phyloP scores from a whole-genome alignment of 1,140 invertebrate genomes.

The Paracyclopina nana region DNA sequence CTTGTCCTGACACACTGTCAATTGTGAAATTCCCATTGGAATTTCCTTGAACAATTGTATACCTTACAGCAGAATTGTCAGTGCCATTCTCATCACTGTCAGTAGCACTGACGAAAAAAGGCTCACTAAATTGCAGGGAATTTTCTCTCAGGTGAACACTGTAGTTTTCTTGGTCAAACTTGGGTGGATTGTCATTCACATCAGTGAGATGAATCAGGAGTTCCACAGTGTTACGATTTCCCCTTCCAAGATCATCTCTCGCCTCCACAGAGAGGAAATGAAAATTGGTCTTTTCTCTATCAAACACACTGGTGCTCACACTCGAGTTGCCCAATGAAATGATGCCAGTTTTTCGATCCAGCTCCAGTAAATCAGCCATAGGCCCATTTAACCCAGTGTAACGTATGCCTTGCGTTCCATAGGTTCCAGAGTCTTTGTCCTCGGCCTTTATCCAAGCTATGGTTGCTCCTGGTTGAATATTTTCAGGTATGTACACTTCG shows the following conservation, averaged over 20 bases:
- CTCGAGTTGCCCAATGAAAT: neutral
- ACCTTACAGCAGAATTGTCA: slow-evolving; percentile 59
- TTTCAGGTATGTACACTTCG: slow-evolving; percentile 43
- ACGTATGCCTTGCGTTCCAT: slow-evolving; percentile 61
- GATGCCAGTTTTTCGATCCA: slow-evolving; percentile 35
- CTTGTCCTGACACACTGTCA: slow-evolving; percentile 44
- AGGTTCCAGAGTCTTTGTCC: slow-evolving; percentile 63
- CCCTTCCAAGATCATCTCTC: slow-evolving; percentile 59
- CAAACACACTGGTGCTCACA: slow-evolving; percentile 33
- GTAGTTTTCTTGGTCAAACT: slow-evolving; percentile 58
- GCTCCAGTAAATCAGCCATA: slow-evolving; percentile 53
- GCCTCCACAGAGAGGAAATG: slow-evolving; percentile 83
- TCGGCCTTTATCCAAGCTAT: slow-evolving; percentile 59
- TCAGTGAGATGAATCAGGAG: slow-evolving; percentile 65
- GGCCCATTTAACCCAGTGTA: slow-evolving; percentile 60
- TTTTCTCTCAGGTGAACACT: slow-evolving; percentile 65
- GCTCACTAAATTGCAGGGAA: slow-evolving; percentile 48
- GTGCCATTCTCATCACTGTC: slow-evolving; percentile 71
- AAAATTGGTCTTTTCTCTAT: slow-evolving; percentile 59
- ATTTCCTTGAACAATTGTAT: slow-evolving; percentile 53
- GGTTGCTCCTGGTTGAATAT: slow-evolving; percentile 55
- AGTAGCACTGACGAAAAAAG: slow-evolving; percentile 52
- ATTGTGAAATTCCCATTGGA: slow-evolving; percentile 54
- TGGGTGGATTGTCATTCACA: slow-evolving; percentile 65
- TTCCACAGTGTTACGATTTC: slow-evolving; percentile 66